A percentile compares a stretch with the other conserved stretches of the same genome.
These are phyloP conservation scores for Conus ventricosus DNA, from an alignment of 1,140 invertebrate species.

Conservation along the genomic window DNA sequence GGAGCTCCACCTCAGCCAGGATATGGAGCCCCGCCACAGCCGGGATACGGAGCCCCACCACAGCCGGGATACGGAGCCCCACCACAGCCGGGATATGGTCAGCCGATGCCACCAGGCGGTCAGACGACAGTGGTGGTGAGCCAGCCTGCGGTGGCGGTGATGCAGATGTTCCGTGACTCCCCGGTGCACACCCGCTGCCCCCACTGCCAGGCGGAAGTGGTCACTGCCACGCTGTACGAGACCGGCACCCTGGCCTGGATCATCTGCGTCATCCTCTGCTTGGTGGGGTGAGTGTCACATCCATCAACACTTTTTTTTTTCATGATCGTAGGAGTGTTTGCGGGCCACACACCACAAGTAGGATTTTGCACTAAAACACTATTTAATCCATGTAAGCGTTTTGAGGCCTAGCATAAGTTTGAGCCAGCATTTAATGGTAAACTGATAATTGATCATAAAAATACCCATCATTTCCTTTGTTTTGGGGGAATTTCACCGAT, in stretches of 20 bases:
- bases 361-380: too few species aligned
- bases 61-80: constrained; percentile 26
- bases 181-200: constrained; percentile 66
- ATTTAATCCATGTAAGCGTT: too few species aligned
- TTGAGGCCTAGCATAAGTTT: too few species aligned
- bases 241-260: constrained; percentile 70
- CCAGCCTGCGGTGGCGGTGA: constrained; percentile 52
- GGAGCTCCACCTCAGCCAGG: neutral
- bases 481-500: too few species aligned
- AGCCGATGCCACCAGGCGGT: neutral
- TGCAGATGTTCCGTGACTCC: constrained; percentile 64
- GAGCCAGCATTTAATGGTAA: too few species aligned
- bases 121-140: constrained; percentile 58
- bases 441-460: too few species aligned
- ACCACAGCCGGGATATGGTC: constrained; percentile 1
- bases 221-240: constrained; percentile 67
- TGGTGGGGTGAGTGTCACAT: constrained; percentile 63
- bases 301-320: too few species aligned
- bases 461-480: too few species aligned
- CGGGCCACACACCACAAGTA: too few species aligned
- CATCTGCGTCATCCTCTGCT: constrained; percentile 62
- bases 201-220: constrained; percentile 67
- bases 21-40: constrained; percentile 29
- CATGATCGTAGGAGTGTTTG: neutral
- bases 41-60: constrained; percentile 21